Base-by-base conservation (phyloP, 2,888 invertebrate genomes). In the Phyllotreta striolata region DNA sequence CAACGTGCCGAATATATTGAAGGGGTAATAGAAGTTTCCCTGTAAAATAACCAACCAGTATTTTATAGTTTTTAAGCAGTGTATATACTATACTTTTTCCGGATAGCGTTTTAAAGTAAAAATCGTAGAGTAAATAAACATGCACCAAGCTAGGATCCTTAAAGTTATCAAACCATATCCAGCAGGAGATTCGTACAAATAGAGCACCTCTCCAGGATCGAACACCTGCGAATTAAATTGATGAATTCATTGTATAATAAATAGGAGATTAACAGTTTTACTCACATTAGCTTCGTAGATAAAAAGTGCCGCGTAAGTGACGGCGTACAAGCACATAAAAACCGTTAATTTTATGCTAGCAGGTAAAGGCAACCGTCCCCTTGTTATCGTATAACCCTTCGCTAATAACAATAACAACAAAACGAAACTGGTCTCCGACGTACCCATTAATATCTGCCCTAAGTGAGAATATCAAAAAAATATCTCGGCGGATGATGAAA, bases 311-410 rank as follows among this genome's bases (percentile, higher is more conserved):
- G 89, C 83, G 76, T 93, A 95, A 0, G 89, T 87, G 55, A 91
- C 84, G 0, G 88, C 82, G 74, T 92, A 95, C 6, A 89, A 76
- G 68, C 90, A 89, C 86, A 93, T 90, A 80, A 96, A 95, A 1
- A 91, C 82, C 0, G 91, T 89, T 54, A 96, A 82, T 79, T 91
- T 92, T 49, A 93, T 86, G 0, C 90, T 88, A 67, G 92, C 91
- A 8, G 85, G 84, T 0, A 88, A 82, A 55, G 91, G 88, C 14
- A 96, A 84, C 0, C 92, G 84, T 0, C 93, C 95, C 55, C 95
- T 85, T 0, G 96, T 96, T 35, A 96, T 91, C 0, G 95, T 96
- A 79, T 91, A 96, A 0, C 96, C 96, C 77, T 96, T 95, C 0
- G 91, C 95, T 80, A 96, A 83, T 4, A 96, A 82, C 1, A 96